phyloP scores from a whole-genome alignment of 2,797 vertebrate species.

The Tiaroga cobitis region DNA sequence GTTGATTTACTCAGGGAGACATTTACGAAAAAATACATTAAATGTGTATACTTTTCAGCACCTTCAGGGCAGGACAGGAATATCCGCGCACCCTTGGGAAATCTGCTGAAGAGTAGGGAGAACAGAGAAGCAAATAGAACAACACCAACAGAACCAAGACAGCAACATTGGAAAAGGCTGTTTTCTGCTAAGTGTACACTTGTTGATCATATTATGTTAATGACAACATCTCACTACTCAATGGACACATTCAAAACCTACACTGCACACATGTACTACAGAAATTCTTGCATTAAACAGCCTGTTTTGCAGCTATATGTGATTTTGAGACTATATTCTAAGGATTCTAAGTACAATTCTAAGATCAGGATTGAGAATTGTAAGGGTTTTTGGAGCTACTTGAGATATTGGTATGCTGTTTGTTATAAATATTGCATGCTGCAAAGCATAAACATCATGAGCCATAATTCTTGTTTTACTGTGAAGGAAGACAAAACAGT shows the following conservation, averaged over 20 bases:
- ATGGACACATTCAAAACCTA: neutral
- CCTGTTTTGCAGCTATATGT: neutral
- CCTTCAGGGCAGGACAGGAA: slow-evolving; percentile 18
- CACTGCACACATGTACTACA: neutral
- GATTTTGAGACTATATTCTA: neutral
- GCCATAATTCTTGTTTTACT: slow-evolving; percentile 30
- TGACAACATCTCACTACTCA: neutral
- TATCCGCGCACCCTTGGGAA: slow-evolving; percentile 3
- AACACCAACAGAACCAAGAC: neutral
- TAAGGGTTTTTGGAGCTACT: neutral
- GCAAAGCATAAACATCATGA: slow-evolving; percentile 13
- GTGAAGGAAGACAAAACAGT: neutral
- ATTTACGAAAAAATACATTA: slow-evolving; percentile 12
- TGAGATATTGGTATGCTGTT: neutral
- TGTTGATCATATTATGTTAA: neutral
- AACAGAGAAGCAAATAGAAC: slow-evolving; percentile 17
- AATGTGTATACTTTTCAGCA: slow-evolving; percentile 15
- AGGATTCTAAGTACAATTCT: neutral
- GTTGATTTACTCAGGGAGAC: slow-evolving; percentile 9
- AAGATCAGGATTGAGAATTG: neutral
- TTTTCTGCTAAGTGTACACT: neutral
- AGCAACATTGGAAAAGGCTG: neutral
- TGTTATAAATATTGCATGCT: slow-evolving; percentile 5
- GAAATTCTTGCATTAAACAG: neutral
- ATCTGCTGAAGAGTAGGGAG: neutral